phyloP scores from a whole-genome alignment of 2,888 invertebrate species.

The Lepidocyrtoides sp. region DNA sequence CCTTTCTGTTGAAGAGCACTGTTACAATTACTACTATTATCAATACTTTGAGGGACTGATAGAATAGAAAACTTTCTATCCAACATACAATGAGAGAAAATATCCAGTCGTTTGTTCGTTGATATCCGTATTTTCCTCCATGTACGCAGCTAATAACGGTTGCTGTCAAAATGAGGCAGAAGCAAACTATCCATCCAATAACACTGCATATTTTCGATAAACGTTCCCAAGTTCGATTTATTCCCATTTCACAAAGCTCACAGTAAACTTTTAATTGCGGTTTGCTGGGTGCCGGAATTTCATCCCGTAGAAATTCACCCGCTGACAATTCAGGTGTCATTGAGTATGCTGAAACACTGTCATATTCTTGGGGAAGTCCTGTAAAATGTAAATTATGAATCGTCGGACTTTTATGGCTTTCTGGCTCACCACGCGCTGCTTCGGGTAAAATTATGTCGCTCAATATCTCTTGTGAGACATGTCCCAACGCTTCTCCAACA shows the following conservation, averaged over 20 bases:
- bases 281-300: neutral
- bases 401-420: neutral
- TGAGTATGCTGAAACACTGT: neutral
- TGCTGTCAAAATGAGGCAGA: constrained; percentile 48
- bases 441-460: too few species aligned
- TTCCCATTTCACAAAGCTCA: constrained; percentile 76
- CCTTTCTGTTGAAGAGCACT: constrained; percentile 44
- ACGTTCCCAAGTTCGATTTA: constrained; percentile 6
- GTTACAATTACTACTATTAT: constrained; percentile 29
- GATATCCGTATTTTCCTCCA: constrained; percentile 63
- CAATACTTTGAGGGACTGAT: constrained; percentile 63
- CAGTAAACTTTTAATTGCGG: constrained; percentile 37
- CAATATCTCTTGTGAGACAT: too few species aligned
- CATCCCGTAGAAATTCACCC: constrained; percentile 11
- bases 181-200: constrained; percentile 39
- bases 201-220: neutral
- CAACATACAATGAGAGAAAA: constrained; percentile 49
- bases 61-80: constrained; percentile 59
- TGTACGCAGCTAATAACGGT: constrained; percentile 63
- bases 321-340: neutral
- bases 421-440: neutral
- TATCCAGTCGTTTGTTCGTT: constrained; percentile 68
- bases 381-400: neutral
- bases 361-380: neutral
- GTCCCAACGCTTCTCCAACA: too few species aligned